Conservation (phyloP, 2,888 invertebrate species). For the Teleogryllus oceanicus region DNA sequence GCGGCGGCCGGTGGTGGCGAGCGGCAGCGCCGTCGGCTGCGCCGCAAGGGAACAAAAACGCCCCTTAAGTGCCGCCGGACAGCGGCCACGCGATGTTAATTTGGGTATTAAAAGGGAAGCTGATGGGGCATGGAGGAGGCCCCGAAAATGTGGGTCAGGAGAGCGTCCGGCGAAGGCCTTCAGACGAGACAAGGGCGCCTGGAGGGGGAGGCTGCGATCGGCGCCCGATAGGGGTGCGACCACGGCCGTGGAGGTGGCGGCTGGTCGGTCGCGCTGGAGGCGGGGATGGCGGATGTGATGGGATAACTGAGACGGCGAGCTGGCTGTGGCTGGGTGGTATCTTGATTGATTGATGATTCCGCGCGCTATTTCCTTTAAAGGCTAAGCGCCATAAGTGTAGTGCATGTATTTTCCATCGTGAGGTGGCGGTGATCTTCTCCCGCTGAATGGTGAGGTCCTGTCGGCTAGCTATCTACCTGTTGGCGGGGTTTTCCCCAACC, state of each 20-base stretch:
- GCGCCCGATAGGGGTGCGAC: neutral
- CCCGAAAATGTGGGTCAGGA: neutral
- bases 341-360: no score
- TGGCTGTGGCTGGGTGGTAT: no score
- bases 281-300: no score
- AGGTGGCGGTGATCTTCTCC: no score
- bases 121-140: neutral
- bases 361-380: no score
- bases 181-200: neutral
- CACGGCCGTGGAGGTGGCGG: neutral
- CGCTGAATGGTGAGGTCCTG: no score
- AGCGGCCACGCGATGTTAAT: constrained; percentile 18
- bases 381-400: no score
- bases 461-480: no score
- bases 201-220: neutral
- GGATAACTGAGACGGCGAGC: no score
- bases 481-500: no score
- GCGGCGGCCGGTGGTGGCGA: neutral
- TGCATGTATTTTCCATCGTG: no score
- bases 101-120: constrained; percentile 8
- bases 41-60: neutral
- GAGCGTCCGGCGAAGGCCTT: neutral
- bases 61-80: constrained; percentile 12
- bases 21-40: no score
- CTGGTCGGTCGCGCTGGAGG: neutral